Evolutionary conservation across 2,888 invertebrate genomes (phyloP).

Genomic region (Amphipoea lucens): DNA sequence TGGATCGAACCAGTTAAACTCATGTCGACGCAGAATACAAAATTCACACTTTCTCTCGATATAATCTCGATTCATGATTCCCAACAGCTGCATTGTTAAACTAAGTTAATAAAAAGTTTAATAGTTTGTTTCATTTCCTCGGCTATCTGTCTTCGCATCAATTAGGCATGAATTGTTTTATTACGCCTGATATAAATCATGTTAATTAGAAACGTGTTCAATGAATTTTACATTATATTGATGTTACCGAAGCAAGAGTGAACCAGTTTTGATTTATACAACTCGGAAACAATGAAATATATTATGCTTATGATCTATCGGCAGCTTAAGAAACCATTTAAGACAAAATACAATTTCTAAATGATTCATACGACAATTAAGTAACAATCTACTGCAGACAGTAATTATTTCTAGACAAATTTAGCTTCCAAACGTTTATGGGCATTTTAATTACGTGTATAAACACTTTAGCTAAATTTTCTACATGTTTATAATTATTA

Average conservation of each 20-base stretch:
- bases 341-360: neutral
- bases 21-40: conserved; percentile 71
- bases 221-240: conserved; percentile 9
- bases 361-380: conserved; percentile 28
- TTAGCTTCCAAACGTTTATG: conserved; percentile 28
- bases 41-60: conserved; percentile 74
- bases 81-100: conserved; percentile 60
- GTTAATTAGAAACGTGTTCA: conserved; percentile 27
- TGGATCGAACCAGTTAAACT: conserved; percentile 69
- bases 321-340: neutral
- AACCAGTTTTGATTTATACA: conserved; percentile 14
- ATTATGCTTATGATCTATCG: neutral
- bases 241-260: conserved; percentile 6
- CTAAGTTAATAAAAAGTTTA: conserved; percentile 48
- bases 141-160: conserved; percentile 25
- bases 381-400: neutral
- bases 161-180: conserved; percentile 28
- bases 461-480: conserved; percentile 39
- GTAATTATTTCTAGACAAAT: conserved; percentile 40
- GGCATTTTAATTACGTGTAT: conserved; percentile 19
- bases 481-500: conserved; percentile 24
- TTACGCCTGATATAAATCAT: conserved; percentile 20
- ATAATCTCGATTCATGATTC: conserved; percentile 56
- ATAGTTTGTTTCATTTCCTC: conserved; percentile 48
- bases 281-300: conserved; percentile 12